phyloP scores from a whole-genome alignment of 1,140 invertebrate species.

The Octopus sinensis region DNA sequence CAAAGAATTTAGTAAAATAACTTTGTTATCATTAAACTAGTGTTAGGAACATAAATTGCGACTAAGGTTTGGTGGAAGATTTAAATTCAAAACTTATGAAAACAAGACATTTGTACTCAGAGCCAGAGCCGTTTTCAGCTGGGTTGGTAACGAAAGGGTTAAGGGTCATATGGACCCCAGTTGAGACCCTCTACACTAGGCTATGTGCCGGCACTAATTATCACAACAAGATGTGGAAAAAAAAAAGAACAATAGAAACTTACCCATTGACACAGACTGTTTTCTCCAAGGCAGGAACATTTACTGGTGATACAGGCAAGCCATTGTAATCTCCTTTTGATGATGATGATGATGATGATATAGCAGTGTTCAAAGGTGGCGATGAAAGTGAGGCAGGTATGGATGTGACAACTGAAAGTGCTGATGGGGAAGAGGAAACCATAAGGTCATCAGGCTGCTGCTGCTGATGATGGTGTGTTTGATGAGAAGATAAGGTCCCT shows the following conservation, averaged over 20 bases:
- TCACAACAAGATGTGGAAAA: no score
- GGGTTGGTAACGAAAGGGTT: no score
- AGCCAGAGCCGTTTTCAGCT: no score
- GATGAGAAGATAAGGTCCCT: neutral
- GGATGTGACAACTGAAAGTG: neutral
- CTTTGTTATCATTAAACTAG: no score
- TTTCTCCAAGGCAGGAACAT: conserved; percentile 12
- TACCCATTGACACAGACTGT: conserved; percentile 6
- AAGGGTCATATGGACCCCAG: no score
- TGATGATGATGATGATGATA: conserved; percentile 1
- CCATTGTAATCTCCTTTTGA: neutral
- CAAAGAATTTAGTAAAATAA: no score
- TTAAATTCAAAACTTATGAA: no score
- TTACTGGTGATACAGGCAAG: conserved; percentile 1
- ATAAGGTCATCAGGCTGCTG: neutral
- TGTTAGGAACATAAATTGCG: no score
- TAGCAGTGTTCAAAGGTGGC: neutral
- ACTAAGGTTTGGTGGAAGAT: no score
- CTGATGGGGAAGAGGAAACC: neutral
- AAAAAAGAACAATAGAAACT: neutral
- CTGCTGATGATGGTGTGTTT: conserved; percentile 8
- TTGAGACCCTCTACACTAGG: no score
- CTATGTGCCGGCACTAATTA: no score
- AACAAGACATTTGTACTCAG: no score
- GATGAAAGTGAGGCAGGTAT: conserved; percentile 7